Evolutionary conservation across 2,888 invertebrate genomes (phyloP).

Genomic region (Cabera pusaria): DNA sequence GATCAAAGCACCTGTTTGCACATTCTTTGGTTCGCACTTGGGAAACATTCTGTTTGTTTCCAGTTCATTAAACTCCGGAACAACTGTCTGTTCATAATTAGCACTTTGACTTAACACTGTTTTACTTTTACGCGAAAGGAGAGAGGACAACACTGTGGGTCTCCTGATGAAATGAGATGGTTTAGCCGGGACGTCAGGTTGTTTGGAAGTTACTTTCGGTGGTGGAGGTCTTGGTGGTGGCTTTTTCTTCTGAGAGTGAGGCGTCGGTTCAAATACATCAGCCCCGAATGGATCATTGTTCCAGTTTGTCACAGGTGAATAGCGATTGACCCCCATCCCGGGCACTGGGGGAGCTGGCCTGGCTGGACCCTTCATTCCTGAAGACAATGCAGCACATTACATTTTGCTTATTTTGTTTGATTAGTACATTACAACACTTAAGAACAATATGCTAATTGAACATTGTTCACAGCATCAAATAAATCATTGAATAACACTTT

Average conservation of each 20-base stretch:
- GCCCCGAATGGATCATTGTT: constrained; percentile 76
- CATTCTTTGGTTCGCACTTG: constrained; percentile 72
- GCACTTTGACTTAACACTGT: constrained; percentile 41
- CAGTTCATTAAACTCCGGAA: constrained; percentile 55
- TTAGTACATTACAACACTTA: too few species aligned
- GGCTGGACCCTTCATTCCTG: constrained; percentile 85
- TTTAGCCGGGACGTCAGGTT: constrained; percentile 69
- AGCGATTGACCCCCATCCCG: constrained; percentile 54
- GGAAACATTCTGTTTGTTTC: constrained; percentile 69
- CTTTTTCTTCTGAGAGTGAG: constrained; percentile 84
- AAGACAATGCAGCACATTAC: constrained; percentile 31
- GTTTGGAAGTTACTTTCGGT: constrained; percentile 76
- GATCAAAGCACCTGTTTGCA: constrained; percentile 84
- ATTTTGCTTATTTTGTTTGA: too few species aligned
- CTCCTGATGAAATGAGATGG: constrained; percentile 79
- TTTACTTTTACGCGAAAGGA: constrained; percentile 68
- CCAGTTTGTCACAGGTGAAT: constrained; percentile 83
- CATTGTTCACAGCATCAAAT: too few species aligned
- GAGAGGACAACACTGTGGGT: constrained; percentile 71
- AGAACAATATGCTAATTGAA: too few species aligned
- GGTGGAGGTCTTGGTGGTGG: constrained; percentile 89
- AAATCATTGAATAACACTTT: too few species aligned
- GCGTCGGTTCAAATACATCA: constrained; percentile 74
- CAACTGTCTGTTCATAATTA: constrained; percentile 40
- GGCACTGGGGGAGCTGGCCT: constrained; percentile 84